Evolutionary conservation across 2,797 vertebrate genomes (phyloP).

Genomic region (Aphelocoma californica): DNA sequence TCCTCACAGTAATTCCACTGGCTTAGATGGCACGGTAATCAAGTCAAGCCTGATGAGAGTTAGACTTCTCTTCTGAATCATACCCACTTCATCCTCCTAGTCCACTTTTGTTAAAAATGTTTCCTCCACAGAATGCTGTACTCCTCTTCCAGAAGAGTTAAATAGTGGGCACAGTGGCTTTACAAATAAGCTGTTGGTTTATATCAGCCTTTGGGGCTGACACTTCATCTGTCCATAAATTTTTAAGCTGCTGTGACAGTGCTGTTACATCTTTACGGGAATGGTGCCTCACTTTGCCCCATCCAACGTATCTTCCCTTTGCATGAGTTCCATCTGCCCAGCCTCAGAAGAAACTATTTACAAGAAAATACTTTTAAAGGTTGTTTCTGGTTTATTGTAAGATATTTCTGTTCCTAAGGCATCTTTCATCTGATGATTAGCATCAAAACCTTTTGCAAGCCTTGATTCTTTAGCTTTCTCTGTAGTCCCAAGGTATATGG

Average conservation of each 20-base stretch:
- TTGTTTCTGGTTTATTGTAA: not conserved
- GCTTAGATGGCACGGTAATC: not conserved
- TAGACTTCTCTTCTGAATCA: not conserved
- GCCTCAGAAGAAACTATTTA: not conserved
- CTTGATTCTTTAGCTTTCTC: not conserved
- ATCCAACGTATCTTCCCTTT: not conserved
- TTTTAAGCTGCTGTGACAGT: not conserved
- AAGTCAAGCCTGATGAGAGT: not conserved
- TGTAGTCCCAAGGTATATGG: not conserved
- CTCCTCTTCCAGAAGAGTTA: not conserved
- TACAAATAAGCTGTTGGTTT: not conserved
- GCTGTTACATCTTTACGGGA: accelerated
- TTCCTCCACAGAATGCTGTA: not conserved
- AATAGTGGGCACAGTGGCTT: not conserved
- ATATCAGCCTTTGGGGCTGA: not conserved
- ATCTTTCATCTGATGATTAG: not conserved
- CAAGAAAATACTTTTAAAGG: not conserved
- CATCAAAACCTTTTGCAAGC: not conserved
- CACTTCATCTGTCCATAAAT: not conserved
- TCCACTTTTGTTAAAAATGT: not conserved
- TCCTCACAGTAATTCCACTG: not conserved
- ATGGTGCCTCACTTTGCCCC: not conserved
- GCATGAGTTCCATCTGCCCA: not conserved
- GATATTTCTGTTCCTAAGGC: not conserved
- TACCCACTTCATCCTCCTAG: not conserved